These are phyloP conservation scores for Rhipidura dahli DNA, from an alignment of 2,113 vertebrate genomes.

Conservation along the genomic window DNA sequence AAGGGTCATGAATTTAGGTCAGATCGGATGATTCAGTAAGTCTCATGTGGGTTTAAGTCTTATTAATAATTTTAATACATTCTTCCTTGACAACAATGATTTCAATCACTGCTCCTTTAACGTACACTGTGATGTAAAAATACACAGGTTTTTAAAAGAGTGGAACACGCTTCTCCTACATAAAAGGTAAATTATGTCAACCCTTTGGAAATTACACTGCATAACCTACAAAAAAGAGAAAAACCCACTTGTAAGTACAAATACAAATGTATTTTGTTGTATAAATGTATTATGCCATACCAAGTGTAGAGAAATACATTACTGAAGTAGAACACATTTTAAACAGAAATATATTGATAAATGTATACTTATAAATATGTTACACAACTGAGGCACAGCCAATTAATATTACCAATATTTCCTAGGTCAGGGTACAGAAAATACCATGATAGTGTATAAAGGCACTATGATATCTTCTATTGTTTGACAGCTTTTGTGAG, in stretches of 20 bases:
- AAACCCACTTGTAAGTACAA: not conserved
- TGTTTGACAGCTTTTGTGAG: not conserved
- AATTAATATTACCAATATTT: not conserved
- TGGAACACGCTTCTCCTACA: not conserved
- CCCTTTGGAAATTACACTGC: not conserved
- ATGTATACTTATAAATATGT: not conserved
- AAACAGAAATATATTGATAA: not conserved
- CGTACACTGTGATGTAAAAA: not conserved
- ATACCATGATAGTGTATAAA: not conserved
- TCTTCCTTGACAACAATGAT: conserved; percentile 36
- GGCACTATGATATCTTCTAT: not conserved
- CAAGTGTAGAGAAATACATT: not conserved
- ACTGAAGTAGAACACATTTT: not conserved
- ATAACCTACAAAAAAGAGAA: not conserved
- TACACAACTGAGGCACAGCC: not conserved
- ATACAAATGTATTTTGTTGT: not conserved
- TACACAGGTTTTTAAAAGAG: not conserved
- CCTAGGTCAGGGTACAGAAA: not conserved
- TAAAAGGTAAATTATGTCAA: not conserved
- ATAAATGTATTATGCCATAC: not conserved
- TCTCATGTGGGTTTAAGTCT: conserved; percentile 56
- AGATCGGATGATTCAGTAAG: conserved; percentile 54
- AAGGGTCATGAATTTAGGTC: conserved; percentile 70
- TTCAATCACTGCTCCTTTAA: conserved; percentile 42
- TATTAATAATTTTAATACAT: conserved; percentile 67